Evolutionary conservation across 2,797 vertebrate species (phyloP).

Genomic region (Amblyopsis hoosieri): DNA sequence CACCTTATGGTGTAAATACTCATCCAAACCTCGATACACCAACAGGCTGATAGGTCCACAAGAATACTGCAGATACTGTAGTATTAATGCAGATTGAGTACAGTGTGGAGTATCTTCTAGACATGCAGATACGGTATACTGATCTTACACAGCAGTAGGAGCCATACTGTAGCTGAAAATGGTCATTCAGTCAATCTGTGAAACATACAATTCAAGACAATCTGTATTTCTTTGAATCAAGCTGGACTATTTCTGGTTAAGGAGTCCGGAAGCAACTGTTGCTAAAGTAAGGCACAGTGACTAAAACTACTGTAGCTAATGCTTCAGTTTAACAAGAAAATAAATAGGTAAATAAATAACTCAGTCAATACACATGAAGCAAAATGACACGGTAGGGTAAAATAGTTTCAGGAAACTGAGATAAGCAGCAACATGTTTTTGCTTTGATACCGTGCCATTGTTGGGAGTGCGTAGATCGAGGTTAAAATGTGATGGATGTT

Average conservation of each 20-base stretch:
- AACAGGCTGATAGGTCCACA: too few relatives aligned
- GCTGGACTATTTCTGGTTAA: slow-evolving; percentile 7
- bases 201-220: slow-evolving; percentile 1
- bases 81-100: slow-evolving; percentile 2
- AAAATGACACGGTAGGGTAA: slow-evolving; percentile 35
- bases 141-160: slow-evolving; percentile 3
- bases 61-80: neutral
- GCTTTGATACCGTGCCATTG: neutral
- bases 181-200: neutral
- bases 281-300: slow-evolving; percentile 81
- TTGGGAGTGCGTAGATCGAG: slow-evolving; percentile 5
- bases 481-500: slow-evolving; percentile 8
- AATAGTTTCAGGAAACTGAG: slow-evolving; percentile 19
- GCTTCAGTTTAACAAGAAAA: slow-evolving; percentile 34
- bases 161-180: neutral
- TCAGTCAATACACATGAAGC: slow-evolving; percentile 24
- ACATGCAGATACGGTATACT: slow-evolving; percentile 53
- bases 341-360: slow-evolving; percentile 20
- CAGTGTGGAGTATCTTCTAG: slow-evolving; percentile 9
- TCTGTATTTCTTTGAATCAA: slow-evolving; percentile 7
- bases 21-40: neutral
- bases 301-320: slow-evolving; percentile 58
- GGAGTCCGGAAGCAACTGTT: slow-evolving; percentile 40
- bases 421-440: slow-evolving; percentile 18
- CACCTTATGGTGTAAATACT: slow-evolving; percentile 17